Base-by-base conservation (phyloP, 2,888 invertebrate genomes). In the Ferdinandea cuprea region DNA sequence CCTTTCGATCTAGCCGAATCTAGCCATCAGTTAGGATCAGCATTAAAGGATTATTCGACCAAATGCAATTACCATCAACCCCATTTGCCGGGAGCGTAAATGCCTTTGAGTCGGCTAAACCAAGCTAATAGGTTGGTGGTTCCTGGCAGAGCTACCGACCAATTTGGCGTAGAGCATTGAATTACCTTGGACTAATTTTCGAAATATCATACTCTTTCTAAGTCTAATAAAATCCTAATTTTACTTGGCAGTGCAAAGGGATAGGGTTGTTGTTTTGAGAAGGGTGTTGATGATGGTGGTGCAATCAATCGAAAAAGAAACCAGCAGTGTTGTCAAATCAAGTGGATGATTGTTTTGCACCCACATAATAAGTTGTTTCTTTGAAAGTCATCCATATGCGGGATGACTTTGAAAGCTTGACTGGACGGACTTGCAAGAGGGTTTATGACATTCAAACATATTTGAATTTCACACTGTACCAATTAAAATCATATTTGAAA, bases 11-110 rank as follows among this genome's bases (percentile, higher is more conserved):
- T 79, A 69, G 56, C n/a, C n/a, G 76, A 69, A 54, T 72, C 40
- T 63, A 83, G 85, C 87, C 88, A 87, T 89, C 89, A 88, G 86
- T 87, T 88, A 86, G 87, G 88, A 89, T 88, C 89, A 88, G 89
- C 89, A 89, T 90, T 90, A 90, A 90, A 90, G 90, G 90, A 90
- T 90, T 90, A 90, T 88, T 89, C 89, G 88, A 89, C 89, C 89
- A 90, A 90, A 90, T 90, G 90, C 90, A 90, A 90, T 90, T 90
- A 90, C 84, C 83, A 83, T 87, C 87, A 87, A 86, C 87, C 85
- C 85, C 84, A 84, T 73, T 81, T 35, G 78, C 80, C 68, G 65
- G 59, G 19, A 72, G 72, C 61, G 9, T 17, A 35, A 21, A 21
- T 15, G 68, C 25, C 80, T 74, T 73, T 73, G 66, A 79, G 44